Percentiles rank a stretch among this genome's conserved stretches.
phyloP scores from a whole-genome alignment of 2,888 invertebrate species.

The Cepaea hortensis region DNA sequence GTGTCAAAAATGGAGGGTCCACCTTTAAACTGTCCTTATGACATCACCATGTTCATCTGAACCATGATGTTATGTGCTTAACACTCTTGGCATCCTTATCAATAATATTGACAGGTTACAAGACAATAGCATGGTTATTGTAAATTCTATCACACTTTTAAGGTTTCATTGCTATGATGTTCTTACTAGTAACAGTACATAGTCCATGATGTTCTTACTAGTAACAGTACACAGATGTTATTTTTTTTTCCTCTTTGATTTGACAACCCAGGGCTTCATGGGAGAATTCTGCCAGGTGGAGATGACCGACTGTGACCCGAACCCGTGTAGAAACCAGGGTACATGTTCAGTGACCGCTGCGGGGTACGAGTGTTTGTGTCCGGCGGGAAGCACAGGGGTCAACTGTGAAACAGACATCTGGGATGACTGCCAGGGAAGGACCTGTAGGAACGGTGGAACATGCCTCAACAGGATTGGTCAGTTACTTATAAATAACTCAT shows the following conservation, averaged over 20 bases:
- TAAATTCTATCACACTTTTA: too few relatives aligned
- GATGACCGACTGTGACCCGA: slow-evolving; percentile 82
- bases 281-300: slow-evolving; percentile 92
- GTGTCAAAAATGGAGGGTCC: too few relatives aligned
- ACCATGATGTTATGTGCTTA: too few relatives aligned
- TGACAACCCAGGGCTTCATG: slow-evolving; percentile 75
- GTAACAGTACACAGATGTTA: not conserved
- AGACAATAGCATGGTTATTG: too few relatives aligned
- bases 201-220: too few relatives aligned
- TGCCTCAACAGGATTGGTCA: slow-evolving; percentile 77
- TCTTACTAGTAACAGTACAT: too few relatives aligned
- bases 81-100: too few relatives aligned
- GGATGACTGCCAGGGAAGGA: slow-evolving; percentile 67
- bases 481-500: not conserved
- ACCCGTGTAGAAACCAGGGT: slow-evolving; percentile 92
- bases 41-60: too few relatives aligned
- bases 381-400: slow-evolving; percentile 71
- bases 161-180: too few relatives aligned
- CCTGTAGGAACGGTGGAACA: slow-evolving; percentile 67
- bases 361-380: slow-evolving; percentile 68
- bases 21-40: too few relatives aligned
- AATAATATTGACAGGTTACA: too few relatives aligned
- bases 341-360: slow-evolving; percentile 75
- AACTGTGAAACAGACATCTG: slow-evolving; percentile 64
- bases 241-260: not conserved